These are phyloP conservation scores for Diloba caeruleocephala DNA, from an alignment of 2,888 invertebrate species.

Conservation along the genomic window DNA sequence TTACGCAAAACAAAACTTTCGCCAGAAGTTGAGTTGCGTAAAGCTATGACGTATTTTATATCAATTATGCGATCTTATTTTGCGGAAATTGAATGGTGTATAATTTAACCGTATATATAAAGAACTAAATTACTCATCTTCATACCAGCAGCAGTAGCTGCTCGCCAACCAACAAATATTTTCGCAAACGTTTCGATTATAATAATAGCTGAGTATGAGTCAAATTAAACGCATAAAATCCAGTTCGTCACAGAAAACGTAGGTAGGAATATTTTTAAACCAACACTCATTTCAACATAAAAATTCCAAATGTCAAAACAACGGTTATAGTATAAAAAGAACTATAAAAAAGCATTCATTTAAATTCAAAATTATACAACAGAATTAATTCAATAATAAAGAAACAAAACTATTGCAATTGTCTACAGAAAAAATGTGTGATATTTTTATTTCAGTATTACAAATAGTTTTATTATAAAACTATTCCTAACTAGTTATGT, in stretches of 20 bases:
- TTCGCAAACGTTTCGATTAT: slow-evolving; percentile 7
- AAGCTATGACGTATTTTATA: too few relatives aligned
- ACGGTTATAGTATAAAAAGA: slow-evolving; percentile 15
- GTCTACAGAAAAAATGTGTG: slow-evolving; percentile 5
- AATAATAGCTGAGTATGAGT: slow-evolving; percentile 32
- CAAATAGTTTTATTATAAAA: too few relatives aligned
- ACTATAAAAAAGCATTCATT: slow-evolving; percentile 15
- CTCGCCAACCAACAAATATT: slow-evolving; percentile 22
- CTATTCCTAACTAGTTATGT: too few relatives aligned
- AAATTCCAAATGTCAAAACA: slow-evolving; percentile 46
- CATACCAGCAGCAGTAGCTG: background rate
- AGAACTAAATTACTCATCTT: background rate
- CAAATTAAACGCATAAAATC: slow-evolving; percentile 24
- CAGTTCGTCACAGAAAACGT: slow-evolving; percentile 30
- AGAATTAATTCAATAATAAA: slow-evolving; percentile 19
- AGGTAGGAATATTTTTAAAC: slow-evolving; percentile 27
- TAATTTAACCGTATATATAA: too few relatives aligned
- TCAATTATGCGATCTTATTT: too few relatives aligned
- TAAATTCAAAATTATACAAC: slow-evolving; percentile 8
- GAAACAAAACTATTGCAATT: slow-evolving; percentile 20
- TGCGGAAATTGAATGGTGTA: too few relatives aligned
- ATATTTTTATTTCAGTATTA: too few relatives aligned
- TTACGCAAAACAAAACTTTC: too few relatives aligned
- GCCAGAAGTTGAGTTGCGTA: too few relatives aligned
- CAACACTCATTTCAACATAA: slow-evolving; percentile 19